A percentile compares a stretch with the other conserved stretches of the same genome.
phyloP scores from a whole-genome alignment of 2,888 invertebrate species.

The Mechanitis messenoides region DNA sequence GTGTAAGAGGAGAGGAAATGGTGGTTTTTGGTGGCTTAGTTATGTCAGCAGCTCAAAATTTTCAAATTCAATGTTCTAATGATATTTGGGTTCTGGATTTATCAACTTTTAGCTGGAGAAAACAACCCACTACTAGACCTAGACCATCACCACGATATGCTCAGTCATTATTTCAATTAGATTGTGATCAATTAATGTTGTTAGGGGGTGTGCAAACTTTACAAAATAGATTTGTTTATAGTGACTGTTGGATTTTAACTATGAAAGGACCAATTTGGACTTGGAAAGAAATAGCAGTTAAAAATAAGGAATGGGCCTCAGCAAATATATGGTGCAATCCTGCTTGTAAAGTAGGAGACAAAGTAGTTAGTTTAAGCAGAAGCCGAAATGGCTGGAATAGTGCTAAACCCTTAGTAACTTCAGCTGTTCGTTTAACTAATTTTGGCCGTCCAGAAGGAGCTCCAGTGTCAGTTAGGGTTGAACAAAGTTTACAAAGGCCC shows the following conservation, averaged over 20 bases:
- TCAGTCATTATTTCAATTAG: conserved; percentile 91
- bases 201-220: conserved; percentile 93
- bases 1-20: conserved; percentile 88
- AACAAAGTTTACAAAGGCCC: conserved; percentile 68
- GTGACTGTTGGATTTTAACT: conserved; percentile 92
- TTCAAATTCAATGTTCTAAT: conserved; percentile 80
- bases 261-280: conserved; percentile 84
- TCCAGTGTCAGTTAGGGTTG: conserved; percentile 68
- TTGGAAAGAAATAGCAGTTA: conserved; percentile 85
- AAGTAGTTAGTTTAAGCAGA: conserved; percentile 84
- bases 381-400: conserved; percentile 74
- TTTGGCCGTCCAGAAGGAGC: conserved; percentile 59
- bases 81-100: conserved; percentile 94
- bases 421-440: conserved; percentile 69
- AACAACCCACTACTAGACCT: conserved; percentile 81
- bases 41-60: conserved; percentile 68
- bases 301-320: conserved; percentile 87
- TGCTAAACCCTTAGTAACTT: conserved; percentile 73
- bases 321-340: conserved; percentile 96
- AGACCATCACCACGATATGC: conserved; percentile 92
- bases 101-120: conserved; percentile 84
- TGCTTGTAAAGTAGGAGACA: conserved; percentile 86
- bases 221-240: conserved; percentile 84
- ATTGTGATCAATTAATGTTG: conserved; percentile 85
- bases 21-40: conserved; percentile 87